Evolutionary conservation across 2,888 invertebrate species (phyloP), one percentile per base, ranked within the genome.

Genomic region (Eurois occulta): DNA sequence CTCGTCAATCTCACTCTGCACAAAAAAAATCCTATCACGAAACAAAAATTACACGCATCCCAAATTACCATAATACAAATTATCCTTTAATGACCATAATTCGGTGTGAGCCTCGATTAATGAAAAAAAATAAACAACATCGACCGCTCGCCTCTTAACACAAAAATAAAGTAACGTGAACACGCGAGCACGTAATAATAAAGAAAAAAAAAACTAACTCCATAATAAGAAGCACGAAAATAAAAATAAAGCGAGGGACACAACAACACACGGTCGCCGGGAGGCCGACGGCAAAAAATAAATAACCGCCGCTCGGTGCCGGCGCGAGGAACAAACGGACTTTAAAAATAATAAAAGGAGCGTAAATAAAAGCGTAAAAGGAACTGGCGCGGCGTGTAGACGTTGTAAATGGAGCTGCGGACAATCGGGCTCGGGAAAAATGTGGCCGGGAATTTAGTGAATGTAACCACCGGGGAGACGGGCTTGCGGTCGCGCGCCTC

Each of bases 331-430:
- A 96, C 96, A 96, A 96, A 96, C 96, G 95, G 95, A 95, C 95
- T 96, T 95, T 95, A 95, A 95, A 96, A 96, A 96, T 95, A 96
- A 96, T 96, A 96, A 96, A 96, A 96, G 95, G 95, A 96, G 94
- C 95, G 96, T 96, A 96, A 96, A 96, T 96, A 96, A 96, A 96
- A 96, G 96, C 96, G 96, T 96, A 96, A 96, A 96, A 96, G 96
- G 96, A 96, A 95, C 96, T 95, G 95, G 95, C 93, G 94, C 95
- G 94, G 94, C 95, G 95, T 96, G 96, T 96, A 96, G 96, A 96
- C 95, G 96, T 95, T 96, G 96, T 96, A 96, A 96, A 96, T 95
- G 96, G 96, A 95, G 95, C 95, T 95, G 95, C 95, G 95, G 96
- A 96, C 96, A 95, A 95, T 96, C 95, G 94, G 93, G 95, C 94